Evolutionary conservation across 2,113 vertebrate species (phyloP).

Genomic region (Laticauda colubrina): DNA sequence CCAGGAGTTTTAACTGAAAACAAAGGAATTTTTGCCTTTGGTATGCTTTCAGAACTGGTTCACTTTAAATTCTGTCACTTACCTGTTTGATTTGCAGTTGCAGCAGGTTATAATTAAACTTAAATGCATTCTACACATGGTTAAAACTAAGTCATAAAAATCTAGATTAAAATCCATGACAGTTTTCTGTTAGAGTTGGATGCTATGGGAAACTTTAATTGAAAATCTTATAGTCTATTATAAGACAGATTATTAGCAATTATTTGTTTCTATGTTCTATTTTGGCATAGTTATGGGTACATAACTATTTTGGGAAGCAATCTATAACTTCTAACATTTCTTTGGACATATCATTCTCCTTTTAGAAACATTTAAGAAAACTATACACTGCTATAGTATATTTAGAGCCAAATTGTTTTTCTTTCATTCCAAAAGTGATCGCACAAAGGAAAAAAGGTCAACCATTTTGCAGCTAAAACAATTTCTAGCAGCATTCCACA

Average conservation of each 20-base stretch:
- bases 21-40: background rate
- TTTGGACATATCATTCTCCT: background rate
- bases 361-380: background rate
- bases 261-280: background rate
- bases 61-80: background rate
- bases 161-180: background rate
- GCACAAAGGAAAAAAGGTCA: background rate
- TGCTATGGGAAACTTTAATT: background rate
- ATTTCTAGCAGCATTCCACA: background rate
- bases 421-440: background rate
- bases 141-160: conserved; percentile 5
- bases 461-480: background rate
- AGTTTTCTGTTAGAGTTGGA: background rate
- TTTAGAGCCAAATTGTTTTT: background rate
- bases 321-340: background rate
- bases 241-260: background rate
- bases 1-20: background rate
- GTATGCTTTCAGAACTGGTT: background rate
- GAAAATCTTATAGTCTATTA: background rate
- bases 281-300: background rate
- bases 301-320: background rate
- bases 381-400: background rate
- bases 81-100: background rate
- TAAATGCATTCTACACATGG: background rate
- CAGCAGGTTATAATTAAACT: background rate